phyloP scores from a whole-genome alignment of 2,113 vertebrate species.

The Tretioscincus oriximinensis region DNA sequence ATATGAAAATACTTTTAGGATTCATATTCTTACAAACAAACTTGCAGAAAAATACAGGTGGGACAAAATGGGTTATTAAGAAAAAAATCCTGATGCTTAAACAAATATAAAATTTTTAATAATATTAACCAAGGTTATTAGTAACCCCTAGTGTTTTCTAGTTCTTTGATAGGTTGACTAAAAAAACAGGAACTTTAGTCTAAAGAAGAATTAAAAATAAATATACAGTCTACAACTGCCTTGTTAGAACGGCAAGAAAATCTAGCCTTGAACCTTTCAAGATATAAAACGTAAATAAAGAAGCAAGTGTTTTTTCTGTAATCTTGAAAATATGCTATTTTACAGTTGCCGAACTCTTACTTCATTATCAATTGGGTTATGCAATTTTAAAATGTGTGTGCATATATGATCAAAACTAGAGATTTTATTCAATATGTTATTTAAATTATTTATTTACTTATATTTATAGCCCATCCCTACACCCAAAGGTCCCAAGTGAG shows the following conservation, averaged over 20 bases:
- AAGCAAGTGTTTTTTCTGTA: not conserved
- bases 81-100: too few species aligned
- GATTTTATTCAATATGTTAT: not conserved
- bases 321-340: not conserved
- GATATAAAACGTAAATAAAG: not conserved
- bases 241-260: not conserved
- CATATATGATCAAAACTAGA: not conserved
- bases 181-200: not conserved
- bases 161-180: not conserved
- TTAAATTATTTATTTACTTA: too few species aligned
- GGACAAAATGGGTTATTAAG: not conserved
- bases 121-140: not conserved
- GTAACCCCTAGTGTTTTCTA: not conserved
- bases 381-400: not conserved
- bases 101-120: not conserved
- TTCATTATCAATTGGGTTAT: not conserved
- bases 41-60: not conserved
- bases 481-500: too few species aligned
- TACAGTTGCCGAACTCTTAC: not conserved
- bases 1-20: constrained; percentile 28
- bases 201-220: too few species aligned
- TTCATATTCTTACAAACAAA: not conserved
- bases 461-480: too few species aligned
- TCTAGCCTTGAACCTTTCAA: not conserved
- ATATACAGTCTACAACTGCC: not conserved